Evolutionary conservation across 2,888 invertebrate genomes (phyloP), one percentile per base, ranked within the genome.

Genomic region (Drosophila pseudotalamancana): DNA sequence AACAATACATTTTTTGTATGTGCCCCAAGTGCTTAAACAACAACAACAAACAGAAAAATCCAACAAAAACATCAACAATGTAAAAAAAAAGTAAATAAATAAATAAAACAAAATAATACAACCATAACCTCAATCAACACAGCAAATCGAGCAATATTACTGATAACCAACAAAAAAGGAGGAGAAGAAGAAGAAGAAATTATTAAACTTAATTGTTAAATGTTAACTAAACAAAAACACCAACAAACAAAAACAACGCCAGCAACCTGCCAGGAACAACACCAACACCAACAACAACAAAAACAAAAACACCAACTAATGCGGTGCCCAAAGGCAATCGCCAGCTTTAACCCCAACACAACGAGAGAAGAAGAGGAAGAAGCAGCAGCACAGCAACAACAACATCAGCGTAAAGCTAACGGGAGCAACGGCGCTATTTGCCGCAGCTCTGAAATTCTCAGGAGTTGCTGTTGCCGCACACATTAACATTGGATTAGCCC

Each of bases 101-200:
- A 46, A 19, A 45, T 46, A 27, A 40, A n/a, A n/a, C n/a, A n/a
- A n/a, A n/a, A n/a, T n/a, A n/a, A 61, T 61, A 53, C 65, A 62
- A 73, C 62, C 42, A 69, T 59, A 69, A 77, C 72, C 72, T 73
- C 72, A 73, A 76, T 54, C 56, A 73, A 57, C 35, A 61, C 56
- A 79, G 77, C 62, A 83, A 80, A 76, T 73, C 69, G 77, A 81
- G 80, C 80, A 81, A 81, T 81, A 87, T 83, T 81, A 86, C 64
- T 57, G 57, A 63, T 74, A 77, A 70, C 34, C 32, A 56, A 40
- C 42, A 45, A 23, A 53, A 45, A 46, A 46, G 40, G 35, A 29
- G 42, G 32, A 27, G 16, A 61, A 42, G 55, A 35, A 46, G n/a
- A 2, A 42, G 2, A 23, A 39, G 3, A 34, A 42, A 37, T 57